Evolutionary conservation across 2,888 invertebrate species (phyloP), one percentile per base, ranked within the genome.

Genomic region (Meiosimyza decipiens): DNA sequence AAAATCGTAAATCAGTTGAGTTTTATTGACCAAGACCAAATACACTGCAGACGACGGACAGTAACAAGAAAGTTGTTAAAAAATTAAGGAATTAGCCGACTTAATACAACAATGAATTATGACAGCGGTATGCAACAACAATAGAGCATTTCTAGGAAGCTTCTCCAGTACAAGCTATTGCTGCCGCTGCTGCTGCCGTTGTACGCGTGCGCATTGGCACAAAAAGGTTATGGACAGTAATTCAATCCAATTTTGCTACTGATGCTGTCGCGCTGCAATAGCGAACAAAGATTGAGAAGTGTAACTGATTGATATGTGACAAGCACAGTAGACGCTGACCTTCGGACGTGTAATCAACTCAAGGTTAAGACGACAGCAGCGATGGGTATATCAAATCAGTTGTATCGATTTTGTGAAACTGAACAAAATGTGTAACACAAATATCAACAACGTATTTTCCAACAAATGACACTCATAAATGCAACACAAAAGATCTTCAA

Each of bases 281-380:
- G 51, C 51, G 50, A 9, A 1, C n/a, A 18, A 15, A 49, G 55
- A 57, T 64, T 72, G 72, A 72, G 51, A 73, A 78, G 76, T 82
- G 82, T 82, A 81, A 83, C 81, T 81, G 81, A 82, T 83, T 82
- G 81, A 81, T 82, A 82, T 78, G 79, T 78, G 74, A 74, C 71
- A 16, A 54, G 47, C 52, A 13, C 60, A 47, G 64, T 22, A 28
- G 22, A 66, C 66, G 13, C 33, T 57, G 71, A 72, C 67, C 72
- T 69, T 72, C 33, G n/a, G 15, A n/a, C 22, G 55, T 7, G 12
- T 16, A 33, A 22, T 7, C 40, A 7, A 47, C 55, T 66, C 71
- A 71, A 71, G 68, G 72, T 59, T 65, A 71, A 55, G 64, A 63
- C 16, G 57, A 64, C 50, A 65, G 50, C 64, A 28, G n/a, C 54